Base-by-base conservation (phyloP, 2,888 invertebrate genomes). In the Corbicula japonica region DNA sequence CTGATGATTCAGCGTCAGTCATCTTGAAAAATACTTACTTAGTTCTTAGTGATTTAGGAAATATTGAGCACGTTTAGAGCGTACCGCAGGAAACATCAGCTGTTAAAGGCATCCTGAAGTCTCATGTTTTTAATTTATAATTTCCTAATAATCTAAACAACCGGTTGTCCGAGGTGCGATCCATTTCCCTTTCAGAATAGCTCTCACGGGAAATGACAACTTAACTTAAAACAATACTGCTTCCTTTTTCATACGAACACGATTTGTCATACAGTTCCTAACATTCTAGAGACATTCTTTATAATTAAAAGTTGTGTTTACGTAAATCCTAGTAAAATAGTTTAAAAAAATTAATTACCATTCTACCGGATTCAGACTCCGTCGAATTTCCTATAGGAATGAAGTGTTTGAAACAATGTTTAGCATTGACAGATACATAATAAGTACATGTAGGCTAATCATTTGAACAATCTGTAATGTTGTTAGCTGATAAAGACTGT, bases 141-240 rank as follows among this genome's bases (percentile, higher is more conserved):
- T 66, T 66, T 66, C 66, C 66, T 66, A 38, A 66, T 66, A 66
- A 66, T 54, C 66, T 66, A 52, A 54, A 21, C 54, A 32, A 66
- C 54, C 66, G 66, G 54, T 66, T 66, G 41, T 54, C 5, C 52
- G 12, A 66, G 54, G 54, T 28, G 66, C 44, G n/a, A 28, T 50
- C n/a, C 3, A 28, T 23, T 54, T 66, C 52, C 66, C 38, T 66
- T 66, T 54, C 30, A 38, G 52, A 41, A 66, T 54, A n/a, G 38
- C 38, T 21, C 28, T 1, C 41, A 66, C 41, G 80, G 80, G 80
- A 80, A 80, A 68, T 80, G 71, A 46, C 80, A 72, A 56, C 80
- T 80, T 80, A 44, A 68, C 23, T 28, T 56, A 77, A 77, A 77
- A 77, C 77, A 66, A 68, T 66, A 50, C 58, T 52, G 50, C 71